Conservation (phyloP, 2,797 vertebrate genomes). For the Crenuchus spilurus region DNA sequence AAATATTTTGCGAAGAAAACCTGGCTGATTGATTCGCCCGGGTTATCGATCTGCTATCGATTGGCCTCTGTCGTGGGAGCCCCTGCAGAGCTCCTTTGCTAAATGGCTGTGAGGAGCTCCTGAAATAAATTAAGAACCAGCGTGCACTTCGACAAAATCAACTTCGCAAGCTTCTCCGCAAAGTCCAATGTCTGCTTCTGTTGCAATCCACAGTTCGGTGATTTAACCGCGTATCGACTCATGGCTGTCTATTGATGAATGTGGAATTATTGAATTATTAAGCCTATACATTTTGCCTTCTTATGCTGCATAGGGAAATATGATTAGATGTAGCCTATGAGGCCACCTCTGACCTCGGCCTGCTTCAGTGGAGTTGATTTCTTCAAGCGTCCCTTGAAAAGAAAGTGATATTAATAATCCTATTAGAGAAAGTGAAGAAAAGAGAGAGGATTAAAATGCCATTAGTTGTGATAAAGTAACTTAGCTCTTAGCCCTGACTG, state of each 20-base stretch:
- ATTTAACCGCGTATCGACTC: slow-evolving; percentile 39
- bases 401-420: slow-evolving; percentile 62
- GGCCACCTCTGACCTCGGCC: slow-evolving; percentile 46
- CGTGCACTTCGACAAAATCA: slow-evolving; percentile 61
- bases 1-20: slow-evolving; percentile 94
- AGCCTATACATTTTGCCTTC: slow-evolving; percentile 38
- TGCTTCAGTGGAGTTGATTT: slow-evolving; percentile 40
- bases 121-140: slow-evolving; percentile 77
- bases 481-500: slow-evolving; percentile 1
- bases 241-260: slow-evolving; percentile 33
- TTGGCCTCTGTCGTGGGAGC: slow-evolving; percentile 56
- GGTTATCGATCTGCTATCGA: slow-evolving; percentile 77
- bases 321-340: slow-evolving; percentile 20
- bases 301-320: slow-evolving; percentile 22
- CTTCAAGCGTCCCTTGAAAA: slow-evolving; percentile 53
- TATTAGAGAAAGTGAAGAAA: slow-evolving; percentile 60
- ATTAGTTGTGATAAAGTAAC: slow-evolving; percentile 62
- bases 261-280: slow-evolving; percentile 46
- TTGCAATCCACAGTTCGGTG: background rate
- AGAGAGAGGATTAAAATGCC: slow-evolving; percentile 65
- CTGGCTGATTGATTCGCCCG: slow-evolving; percentile 87
- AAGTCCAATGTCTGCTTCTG: slow-evolving; percentile 22
- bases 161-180: slow-evolving; percentile 47
- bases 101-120: slow-evolving; percentile 79
- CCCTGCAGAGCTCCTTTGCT: slow-evolving; percentile 84